phyloP scores from a whole-genome alignment of 1,140 invertebrate genomes.

The Metopolophium dirhodum region DNA sequence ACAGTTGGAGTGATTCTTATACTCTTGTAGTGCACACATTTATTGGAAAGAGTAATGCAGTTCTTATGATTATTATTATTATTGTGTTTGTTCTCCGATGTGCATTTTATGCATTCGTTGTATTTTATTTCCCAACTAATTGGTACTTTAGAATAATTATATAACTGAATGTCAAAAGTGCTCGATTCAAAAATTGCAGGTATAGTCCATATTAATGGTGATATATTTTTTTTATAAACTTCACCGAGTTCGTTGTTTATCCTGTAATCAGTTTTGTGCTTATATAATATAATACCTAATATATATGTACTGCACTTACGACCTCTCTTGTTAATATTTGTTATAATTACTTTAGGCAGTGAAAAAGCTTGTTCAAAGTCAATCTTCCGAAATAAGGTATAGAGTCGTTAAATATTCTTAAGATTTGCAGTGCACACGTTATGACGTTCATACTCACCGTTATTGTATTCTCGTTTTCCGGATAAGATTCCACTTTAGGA shows the following conservation, averaged over 20 bases:
- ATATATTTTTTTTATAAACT: background rate
- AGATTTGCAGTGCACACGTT: constrained; percentile 1
- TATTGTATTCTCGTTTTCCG: background rate
- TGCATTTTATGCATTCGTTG: constrained; percentile 10
- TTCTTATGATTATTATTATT: background rate
- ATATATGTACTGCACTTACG: background rate
- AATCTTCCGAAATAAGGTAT: constrained; percentile 48
- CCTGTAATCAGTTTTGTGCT: background rate
- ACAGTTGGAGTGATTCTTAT: background rate
- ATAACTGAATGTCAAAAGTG: constrained; percentile 9
- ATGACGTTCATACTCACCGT: constrained; percentile 30
- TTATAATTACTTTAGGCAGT: constrained; percentile 22
- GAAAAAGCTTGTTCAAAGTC: constrained; percentile 39
- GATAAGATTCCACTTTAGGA: background rate
- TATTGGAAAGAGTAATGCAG: background rate
- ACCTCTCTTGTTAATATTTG: background rate
- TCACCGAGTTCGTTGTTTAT: constrained; percentile 3
- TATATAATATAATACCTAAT: background rate
- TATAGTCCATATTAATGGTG: constrained; percentile 2
- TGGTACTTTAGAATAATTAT: background rate
- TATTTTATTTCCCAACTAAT: constrained; percentile 39
- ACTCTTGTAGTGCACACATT: constrained; percentile 32
- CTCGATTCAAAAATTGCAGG: constrained; percentile 13
- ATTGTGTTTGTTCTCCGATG: background rate
- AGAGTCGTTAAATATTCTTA: constrained; percentile 10